Conservation (phyloP, 1,140 invertebrate genomes). For the Macrostomum lignano region DNA sequence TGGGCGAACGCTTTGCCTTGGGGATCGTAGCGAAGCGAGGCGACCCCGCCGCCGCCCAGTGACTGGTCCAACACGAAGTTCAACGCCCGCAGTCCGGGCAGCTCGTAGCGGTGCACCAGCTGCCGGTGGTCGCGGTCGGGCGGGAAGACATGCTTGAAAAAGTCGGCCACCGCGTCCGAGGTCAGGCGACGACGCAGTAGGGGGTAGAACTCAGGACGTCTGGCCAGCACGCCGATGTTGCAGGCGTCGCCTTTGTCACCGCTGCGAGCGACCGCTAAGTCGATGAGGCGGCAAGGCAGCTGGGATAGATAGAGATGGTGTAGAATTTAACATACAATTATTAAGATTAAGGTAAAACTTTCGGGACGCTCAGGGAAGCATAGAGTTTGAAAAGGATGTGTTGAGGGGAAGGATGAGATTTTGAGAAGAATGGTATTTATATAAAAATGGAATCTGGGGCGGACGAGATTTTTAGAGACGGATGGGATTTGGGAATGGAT, state of each 20-base stretch:
- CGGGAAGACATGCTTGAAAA: slow-evolving; percentile 27
- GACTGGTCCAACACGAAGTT: slow-evolving; percentile 29
- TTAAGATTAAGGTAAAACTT: no score
- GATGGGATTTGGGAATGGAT: no score
- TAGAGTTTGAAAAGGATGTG: no score
- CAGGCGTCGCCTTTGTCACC: slow-evolving; percentile 32
- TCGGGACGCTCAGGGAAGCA: no score
- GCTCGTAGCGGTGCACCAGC: slow-evolving; percentile 21
- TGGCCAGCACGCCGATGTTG: slow-evolving; percentile 32
- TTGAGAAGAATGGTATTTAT: no score
- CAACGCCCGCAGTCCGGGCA: slow-evolving; percentile 27
- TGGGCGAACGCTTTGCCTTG: slow-evolving; percentile 27
- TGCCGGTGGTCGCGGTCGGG: background rate
- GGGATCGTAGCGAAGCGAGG: slow-evolving; percentile 29
- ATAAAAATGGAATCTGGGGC: no score
- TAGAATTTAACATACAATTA: no score
- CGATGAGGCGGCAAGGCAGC: no score
- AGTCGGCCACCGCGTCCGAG: slow-evolving; percentile 19
- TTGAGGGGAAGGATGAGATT: no score
- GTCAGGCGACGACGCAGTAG: slow-evolving; percentile 25
- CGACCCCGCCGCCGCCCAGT: slow-evolving; percentile 30
- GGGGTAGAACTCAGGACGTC: slow-evolving; percentile 24
- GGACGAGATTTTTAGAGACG: no score
- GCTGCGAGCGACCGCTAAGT: slow-evolving; percentile 30
- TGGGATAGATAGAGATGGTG: no score